Evolutionary conservation across 1,140 invertebrate genomes (phyloP).

Genomic region (Acromyrmex heyeri): DNA sequence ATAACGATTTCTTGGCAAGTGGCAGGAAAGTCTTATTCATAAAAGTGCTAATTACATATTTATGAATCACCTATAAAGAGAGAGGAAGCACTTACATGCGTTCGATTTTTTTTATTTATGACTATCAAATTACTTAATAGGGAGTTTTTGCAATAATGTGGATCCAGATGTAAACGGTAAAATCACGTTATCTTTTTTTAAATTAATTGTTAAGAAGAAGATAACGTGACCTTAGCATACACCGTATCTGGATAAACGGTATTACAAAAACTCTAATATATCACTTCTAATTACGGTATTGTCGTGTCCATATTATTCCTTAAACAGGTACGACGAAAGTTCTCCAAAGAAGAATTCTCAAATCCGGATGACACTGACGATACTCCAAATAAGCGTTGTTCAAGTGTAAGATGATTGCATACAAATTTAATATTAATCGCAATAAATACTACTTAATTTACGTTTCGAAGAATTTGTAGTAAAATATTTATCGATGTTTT

Average conservation of each 20-base stretch:
- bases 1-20: conserved; percentile 10
- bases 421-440: background rate
- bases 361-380: conserved; percentile 84
- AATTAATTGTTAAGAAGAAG: no score
- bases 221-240: no score
- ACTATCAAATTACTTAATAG: conserved; percentile 17
- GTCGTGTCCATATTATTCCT: conserved; percentile 19
- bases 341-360: conserved; percentile 82
- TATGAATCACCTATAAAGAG: background rate
- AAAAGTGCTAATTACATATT: conserved; percentile 31
- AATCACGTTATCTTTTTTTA: no score
- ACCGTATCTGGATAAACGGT: no score
- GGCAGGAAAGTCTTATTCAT: background rate
- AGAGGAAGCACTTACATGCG: background rate
- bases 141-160: no score
- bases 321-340: conserved; percentile 77
- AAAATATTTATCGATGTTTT: background rate
- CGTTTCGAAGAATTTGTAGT: background rate
- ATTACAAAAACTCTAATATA: background rate
- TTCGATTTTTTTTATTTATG: conserved; percentile 26
- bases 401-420: conserved; percentile 80
- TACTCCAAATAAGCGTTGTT: conserved; percentile 81
- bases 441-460: background rate
- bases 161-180: no score
- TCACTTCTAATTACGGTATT: background rate